These are phyloP conservation scores for Dicranocentrus wangi DNA, from an alignment of 2,888 invertebrate species.

Conservation along the genomic window DNA sequence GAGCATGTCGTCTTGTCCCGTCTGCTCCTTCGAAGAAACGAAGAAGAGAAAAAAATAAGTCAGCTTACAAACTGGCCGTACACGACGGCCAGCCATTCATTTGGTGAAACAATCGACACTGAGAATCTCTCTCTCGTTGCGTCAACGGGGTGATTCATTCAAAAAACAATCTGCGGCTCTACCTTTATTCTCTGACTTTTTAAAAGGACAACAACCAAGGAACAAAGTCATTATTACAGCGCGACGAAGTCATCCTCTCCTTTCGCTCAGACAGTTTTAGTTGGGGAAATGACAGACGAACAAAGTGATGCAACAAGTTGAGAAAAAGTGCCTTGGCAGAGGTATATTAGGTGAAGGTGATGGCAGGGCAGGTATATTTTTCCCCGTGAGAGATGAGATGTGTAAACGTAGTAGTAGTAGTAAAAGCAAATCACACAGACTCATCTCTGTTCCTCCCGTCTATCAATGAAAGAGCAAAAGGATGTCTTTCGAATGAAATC, in stretches of 20 bases:
- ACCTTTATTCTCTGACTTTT: constrained; percentile 3
- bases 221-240: constrained; percentile 40
- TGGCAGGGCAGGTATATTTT: not conserved
- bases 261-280: constrained; percentile 25
- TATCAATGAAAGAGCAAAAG: constrained; percentile 62
- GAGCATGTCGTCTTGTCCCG: constrained; percentile 62
- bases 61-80: constrained; percentile 6
- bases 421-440: constrained; percentile 50
- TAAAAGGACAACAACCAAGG: not conserved
- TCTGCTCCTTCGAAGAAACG: constrained; percentile 33
- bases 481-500: constrained; percentile 61
- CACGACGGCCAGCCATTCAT: no score
- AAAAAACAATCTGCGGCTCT: constrained; percentile 36
- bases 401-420: constrained; percentile 55
- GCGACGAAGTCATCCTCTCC: constrained; percentile 7
- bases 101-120: not conserved
- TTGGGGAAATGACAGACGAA: constrained; percentile 47
- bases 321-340: no score
- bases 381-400: no score
- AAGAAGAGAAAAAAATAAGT: not conserved
- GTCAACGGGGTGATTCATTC: constrained; percentile 46
- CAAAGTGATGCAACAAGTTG: constrained; percentile 24
- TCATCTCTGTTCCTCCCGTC: constrained; percentile 33
- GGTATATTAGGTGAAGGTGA: no score
- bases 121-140: no score